Base-by-base conservation (phyloP, 2,888 invertebrate genomes). In the Lasioglossum zephyrum region DNA sequence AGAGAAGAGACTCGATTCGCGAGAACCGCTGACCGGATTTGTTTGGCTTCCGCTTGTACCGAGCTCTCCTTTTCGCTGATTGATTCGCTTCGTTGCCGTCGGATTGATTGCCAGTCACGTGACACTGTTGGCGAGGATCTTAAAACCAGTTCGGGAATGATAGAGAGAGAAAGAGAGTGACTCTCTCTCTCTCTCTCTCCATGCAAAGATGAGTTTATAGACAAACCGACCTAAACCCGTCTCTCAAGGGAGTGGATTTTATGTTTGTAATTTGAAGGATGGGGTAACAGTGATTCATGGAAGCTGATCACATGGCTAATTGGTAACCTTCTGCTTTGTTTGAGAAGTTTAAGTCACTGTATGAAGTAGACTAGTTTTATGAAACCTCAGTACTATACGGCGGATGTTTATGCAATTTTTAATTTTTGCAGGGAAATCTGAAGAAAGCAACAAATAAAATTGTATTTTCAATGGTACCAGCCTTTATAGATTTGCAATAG, bases 11-110 rank as follows among this genome's bases (percentile, higher is more conserved):
- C 53, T 60, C 72, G 49, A 72, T 49, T 47, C 63, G 72, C 78
- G 66, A 39, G 57, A 60, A 49, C 13, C 63, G 44, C 36, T 66
- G 31, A 36, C 18, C 53, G 57, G 75, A 75, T 82, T 82, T 85
- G 82, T 85, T 85, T 82, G 72, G 44, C 26, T 75, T 78, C 18
- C 26, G 77, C 74, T 84, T 47, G 49, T 82, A 60, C 31, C n/a
- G 74, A 9, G 26, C 41, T 26, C 44, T 82, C 31, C 72, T 82
- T 66, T 72, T 13, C 72, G 57, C 36, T 57, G 75, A 79, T 82
- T 66, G 49, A 69, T 79, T 66, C 63, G 66, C 22, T 41, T 72
- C 66, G 53, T 22, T 74, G 74, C 26, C 63, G 36, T 1, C 16
- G 47, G 36, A 66, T 39, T 26, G 63, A 66, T 60, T 31, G 26